Conservation (phyloP, 2,113 vertebrate genomes). For the Pterophyllum scalare region DNA sequence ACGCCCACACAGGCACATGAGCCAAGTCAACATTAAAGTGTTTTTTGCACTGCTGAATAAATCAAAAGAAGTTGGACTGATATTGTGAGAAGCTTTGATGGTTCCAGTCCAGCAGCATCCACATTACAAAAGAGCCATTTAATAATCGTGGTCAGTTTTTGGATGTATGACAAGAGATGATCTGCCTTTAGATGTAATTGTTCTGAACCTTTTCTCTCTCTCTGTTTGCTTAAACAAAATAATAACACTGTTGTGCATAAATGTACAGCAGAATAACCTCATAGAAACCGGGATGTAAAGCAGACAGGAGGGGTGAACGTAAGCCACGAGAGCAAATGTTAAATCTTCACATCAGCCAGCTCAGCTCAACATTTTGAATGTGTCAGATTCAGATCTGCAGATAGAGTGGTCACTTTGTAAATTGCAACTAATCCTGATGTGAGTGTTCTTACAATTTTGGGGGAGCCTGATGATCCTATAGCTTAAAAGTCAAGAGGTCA, state of each 20-base stretch:
- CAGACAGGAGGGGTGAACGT: not conserved
- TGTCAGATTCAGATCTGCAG: not conserved
- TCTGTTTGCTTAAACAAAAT: constrained; percentile 4
- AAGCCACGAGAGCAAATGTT: not conserved
- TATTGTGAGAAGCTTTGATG: constrained; percentile 34
- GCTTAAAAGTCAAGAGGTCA: not conserved
- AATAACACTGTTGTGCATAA: not conserved
- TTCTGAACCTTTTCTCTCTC: not conserved
- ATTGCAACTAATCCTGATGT: not conserved
- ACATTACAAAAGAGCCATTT: constrained; percentile 44
- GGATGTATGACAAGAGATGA: constrained; percentile 50
- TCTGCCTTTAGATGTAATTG: constrained; percentile 27
- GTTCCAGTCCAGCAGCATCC: constrained; percentile 38
- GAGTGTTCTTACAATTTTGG: not conserved
- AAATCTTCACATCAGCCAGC: not conserved
- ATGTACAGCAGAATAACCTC: not conserved
- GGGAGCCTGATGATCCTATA: not conserved
- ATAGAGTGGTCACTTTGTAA: not conserved
- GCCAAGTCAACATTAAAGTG: constrained; percentile 73
- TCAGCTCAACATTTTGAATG: not conserved
- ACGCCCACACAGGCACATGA: constrained; percentile 75
- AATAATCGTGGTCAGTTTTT: constrained; percentile 41
- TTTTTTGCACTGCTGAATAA: constrained; percentile 53
- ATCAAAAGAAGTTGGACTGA: constrained; percentile 54
- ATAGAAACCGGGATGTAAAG: not conserved